Percentiles rank a stretch among this genome's conserved stretches.
These are phyloP conservation scores for Pipistrellus nathusii DNA, from an alignment of 2,797 vertebrate genomes.

Conservation along the genomic window DNA sequence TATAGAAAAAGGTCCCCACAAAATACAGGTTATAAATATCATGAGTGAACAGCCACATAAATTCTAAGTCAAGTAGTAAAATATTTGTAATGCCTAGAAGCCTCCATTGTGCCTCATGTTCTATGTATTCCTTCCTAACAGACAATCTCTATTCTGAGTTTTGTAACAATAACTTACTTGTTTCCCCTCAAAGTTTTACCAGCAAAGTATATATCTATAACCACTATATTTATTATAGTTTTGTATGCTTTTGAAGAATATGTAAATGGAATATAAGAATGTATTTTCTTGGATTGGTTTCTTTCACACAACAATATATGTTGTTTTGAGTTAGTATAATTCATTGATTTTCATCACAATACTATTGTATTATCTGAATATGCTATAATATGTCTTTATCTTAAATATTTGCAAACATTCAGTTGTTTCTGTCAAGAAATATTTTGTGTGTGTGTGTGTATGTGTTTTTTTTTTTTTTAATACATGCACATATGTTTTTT, in stretches of 20 bases:
- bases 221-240: neutral
- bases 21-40: neutral
- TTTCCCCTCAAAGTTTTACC: neutral
- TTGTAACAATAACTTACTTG: neutral
- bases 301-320: neutral
- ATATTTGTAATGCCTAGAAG: neutral
- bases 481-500: neutral
- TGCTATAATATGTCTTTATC: neutral
- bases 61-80: neutral
- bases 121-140: neutral
- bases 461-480: neutral
- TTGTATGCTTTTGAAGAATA: conserved; percentile 8
- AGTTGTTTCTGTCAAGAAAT: neutral
- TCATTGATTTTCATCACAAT: neutral
- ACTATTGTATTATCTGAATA: neutral
- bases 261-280: neutral
- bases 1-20: neutral
- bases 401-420: neutral
- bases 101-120: neutral
- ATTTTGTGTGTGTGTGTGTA: neutral
- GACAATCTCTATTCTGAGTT: neutral
- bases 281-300: neutral
- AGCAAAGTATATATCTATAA: neutral
- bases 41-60: neutral
- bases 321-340: neutral